These are phyloP conservation scores for Cyclargus thomasi DNA, from an alignment of 1,140 invertebrate genomes.

Conservation along the genomic window DNA sequence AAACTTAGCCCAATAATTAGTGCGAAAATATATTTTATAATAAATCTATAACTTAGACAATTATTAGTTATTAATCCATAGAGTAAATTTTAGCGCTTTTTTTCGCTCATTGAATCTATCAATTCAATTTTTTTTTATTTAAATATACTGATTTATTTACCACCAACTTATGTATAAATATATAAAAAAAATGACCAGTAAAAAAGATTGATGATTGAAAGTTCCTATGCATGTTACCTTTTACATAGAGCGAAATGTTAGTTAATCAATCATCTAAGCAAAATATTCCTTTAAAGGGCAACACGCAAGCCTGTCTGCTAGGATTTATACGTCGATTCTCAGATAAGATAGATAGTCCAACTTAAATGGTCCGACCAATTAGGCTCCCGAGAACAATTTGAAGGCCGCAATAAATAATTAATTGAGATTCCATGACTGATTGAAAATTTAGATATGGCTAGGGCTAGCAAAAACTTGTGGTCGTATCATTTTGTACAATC, in stretches of 20 bases:
- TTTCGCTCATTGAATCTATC: too few species aligned
- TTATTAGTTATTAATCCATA: too few species aligned
- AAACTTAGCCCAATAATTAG: too few species aligned
- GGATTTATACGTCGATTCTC: background rate
- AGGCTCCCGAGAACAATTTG: background rate
- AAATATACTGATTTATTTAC: too few species aligned
- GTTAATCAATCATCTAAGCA: background rate
- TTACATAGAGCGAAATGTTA: background rate
- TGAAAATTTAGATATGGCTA: background rate
- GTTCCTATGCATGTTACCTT: background rate
- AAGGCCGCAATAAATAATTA: conserved; percentile 3
- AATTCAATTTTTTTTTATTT: too few species aligned
- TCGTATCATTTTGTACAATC: too few species aligned
- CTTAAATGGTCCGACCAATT: background rate
- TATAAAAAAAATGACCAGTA: too few species aligned
- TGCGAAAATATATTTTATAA: too few species aligned
- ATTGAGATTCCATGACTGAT: conserved; percentile 3
- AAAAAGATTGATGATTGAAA: background rate
- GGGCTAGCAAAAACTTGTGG: background rate
- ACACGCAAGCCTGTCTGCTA: background rate
- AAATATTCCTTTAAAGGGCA: background rate
- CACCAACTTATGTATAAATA: too few species aligned
- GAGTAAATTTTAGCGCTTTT: too few species aligned
- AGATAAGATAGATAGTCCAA: background rate
- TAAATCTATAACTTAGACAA: too few species aligned